Evolutionary conservation across 2,888 invertebrate species (phyloP).

Genomic region (Lathronympha strigana): DNA sequence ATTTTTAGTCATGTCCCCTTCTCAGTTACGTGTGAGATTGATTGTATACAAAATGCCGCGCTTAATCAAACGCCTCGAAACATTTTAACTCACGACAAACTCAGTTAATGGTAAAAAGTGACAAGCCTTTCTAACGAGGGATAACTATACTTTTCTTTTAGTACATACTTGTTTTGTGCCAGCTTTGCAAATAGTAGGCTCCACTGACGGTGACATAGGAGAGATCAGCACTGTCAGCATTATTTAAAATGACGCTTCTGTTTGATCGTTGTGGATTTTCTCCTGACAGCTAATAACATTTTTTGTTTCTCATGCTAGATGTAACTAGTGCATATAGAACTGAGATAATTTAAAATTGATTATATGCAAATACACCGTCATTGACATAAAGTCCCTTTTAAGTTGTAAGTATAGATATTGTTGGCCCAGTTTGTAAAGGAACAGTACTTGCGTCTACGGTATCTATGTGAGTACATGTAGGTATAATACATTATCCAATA

Average conservation of each 20-base stretch:
- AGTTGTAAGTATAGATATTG: not conserved
- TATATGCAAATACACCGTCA: not conserved
- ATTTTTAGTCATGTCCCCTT: constrained; percentile 33
- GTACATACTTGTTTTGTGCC: no score
- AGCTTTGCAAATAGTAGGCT: no score
- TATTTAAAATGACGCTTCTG: no score
- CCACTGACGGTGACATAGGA: no score
- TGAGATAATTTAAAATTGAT: not conserved
- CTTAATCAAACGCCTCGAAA: constrained; percentile 15
- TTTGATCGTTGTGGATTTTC: no score
- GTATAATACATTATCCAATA: constrained; percentile 9
- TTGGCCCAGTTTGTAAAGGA: not conserved
- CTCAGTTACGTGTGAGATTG: constrained; percentile 24
- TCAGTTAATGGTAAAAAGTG: not conserved
- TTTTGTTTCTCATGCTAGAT: not conserved
- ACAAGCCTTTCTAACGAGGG: not conserved
- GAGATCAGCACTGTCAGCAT: no score
- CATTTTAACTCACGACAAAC: constrained; percentile 9
- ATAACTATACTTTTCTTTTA: not conserved
- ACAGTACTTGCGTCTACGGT: not conserved
- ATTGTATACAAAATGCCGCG: constrained; percentile 15
- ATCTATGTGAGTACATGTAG: not conserved
- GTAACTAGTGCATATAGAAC: not conserved
- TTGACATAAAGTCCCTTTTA: not conserved
- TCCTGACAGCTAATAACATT: no score